Evolutionary conservation across 2,888 invertebrate species (phyloP), one percentile per base, ranked within the genome.

Genomic region (Craniophora ligustri): DNA sequence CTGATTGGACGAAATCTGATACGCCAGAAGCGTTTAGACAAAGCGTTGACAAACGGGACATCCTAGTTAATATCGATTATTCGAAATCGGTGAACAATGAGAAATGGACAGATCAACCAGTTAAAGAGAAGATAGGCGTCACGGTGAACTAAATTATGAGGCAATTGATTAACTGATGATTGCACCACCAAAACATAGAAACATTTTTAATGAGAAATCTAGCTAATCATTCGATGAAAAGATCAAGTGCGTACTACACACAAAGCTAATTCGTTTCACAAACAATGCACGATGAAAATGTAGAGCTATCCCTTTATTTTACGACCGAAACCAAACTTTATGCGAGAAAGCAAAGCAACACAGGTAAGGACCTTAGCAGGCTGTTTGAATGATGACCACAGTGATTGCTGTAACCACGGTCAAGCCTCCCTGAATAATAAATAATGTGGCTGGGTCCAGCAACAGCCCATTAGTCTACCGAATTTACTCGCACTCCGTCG

Each of bases 351-450:
- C 35, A 51, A 51, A 41, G 14, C 46, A 49, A 58, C 40, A 19
- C 38, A 47, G 21, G 35, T 51, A 23, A 32, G 8, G 30, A 15
- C 34, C n/a, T 35, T 42, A 64, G 48, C 45, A 39, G 57, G 48
- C 51, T 21, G 50, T 59, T 61, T 70, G 58, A 73, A 70, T 64
- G 71, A 72, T 73, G 55, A 59, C 49, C 56, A 38, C 50, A 36
- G 53, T 63, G 57, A 72, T 65, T 57, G 64, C 62, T 28, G 61
- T 21, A 60, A 67, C 72, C 72, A 30, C 63, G 57, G 63, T 44
- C 72, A 64, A 40, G 46, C 56, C 46, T 48, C 19, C 32, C 53
- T 67, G 67, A 72, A 72, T 75, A 74, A 65, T 72, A 75, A 69
- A 72, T 65, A 59, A 47, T 36, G 55, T 44, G 72, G 58, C 47